Evolutionary conservation across 2,888 invertebrate species (phyloP).

Genomic region (Tipula lateralis): DNA sequence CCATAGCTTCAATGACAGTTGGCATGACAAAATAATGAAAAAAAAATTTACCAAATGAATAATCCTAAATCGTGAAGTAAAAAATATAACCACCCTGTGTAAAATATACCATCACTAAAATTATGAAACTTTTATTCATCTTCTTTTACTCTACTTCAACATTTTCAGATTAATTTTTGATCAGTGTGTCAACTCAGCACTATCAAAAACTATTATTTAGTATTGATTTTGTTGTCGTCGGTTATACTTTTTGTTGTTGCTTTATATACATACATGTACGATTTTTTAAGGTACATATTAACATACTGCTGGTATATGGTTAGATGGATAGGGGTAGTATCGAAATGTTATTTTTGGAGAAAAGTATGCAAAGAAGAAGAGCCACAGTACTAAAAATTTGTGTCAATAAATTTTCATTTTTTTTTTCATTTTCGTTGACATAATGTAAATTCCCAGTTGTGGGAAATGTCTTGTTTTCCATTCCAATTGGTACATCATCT

Average conservation of each 20-base stretch:
- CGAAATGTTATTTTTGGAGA: not conserved
- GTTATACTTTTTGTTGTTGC: not conserved
- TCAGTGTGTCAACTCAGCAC: not conserved
- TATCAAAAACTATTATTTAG: not conserved
- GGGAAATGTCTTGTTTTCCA: constrained; percentile 19
- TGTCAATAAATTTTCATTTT: too few relatives aligned
- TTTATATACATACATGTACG: not conserved
- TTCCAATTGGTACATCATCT: constrained; percentile 24
- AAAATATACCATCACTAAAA: not conserved
- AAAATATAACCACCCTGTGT: too few relatives aligned
- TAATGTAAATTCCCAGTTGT: constrained; percentile 19
- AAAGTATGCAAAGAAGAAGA: not conserved
- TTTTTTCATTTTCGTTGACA: not conserved
- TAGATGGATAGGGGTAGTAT: not conserved
- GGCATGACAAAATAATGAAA: too few relatives aligned
- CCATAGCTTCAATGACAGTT: too few relatives aligned
- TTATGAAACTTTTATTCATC: not conserved
- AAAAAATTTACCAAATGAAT: too few relatives aligned
- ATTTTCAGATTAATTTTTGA: not conserved
- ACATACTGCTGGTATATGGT: not conserved
- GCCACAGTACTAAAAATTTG: not conserved
- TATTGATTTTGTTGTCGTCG: not conserved
- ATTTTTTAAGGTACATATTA: not conserved
- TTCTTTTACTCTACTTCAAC: not conserved
- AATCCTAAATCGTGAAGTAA: too few relatives aligned